phyloP scores from a whole-genome alignment of 2,797 vertebrate genomes.

The Liasis olivaceus region DNA sequence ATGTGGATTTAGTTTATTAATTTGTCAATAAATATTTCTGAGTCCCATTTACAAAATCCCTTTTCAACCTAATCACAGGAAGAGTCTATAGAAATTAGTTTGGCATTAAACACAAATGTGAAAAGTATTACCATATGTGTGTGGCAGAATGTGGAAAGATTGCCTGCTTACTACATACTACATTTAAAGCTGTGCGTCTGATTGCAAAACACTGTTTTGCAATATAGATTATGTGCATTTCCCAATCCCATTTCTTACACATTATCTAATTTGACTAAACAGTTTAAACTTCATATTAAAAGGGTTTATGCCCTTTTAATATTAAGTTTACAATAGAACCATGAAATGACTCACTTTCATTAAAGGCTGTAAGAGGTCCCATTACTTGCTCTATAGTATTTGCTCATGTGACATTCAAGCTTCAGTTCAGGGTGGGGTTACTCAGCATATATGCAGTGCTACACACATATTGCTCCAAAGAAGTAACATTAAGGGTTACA shows the following conservation, averaged over 20 bases:
- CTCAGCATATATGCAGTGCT: too few relatives aligned
- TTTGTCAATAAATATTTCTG: conserved; percentile 60
- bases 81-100: conserved; percentile 19
- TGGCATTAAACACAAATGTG: conserved; percentile 7
- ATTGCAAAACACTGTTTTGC: neutral
- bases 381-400: neutral
- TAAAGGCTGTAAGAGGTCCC: neutral
- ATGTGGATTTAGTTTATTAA: conserved; percentile 62
- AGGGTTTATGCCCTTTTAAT: neutral
- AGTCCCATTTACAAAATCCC: conserved; percentile 14
- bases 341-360: neutral
- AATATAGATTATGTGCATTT: neutral
- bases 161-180: neutral
- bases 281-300: neutral
- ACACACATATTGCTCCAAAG: neutral
- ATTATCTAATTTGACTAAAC: neutral
- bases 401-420: neutral
- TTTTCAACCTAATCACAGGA: conserved; percentile 20
- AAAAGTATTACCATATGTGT: neutral
- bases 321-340: too few relatives aligned
- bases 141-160: neutral
- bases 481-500: neutral
- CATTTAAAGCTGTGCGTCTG: neutral
- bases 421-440: neutral
- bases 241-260: neutral